These are phyloP conservation scores for Neocrepidodera transversa DNA, from an alignment of 2,888 invertebrate genomes.

Conservation along the genomic window DNA sequence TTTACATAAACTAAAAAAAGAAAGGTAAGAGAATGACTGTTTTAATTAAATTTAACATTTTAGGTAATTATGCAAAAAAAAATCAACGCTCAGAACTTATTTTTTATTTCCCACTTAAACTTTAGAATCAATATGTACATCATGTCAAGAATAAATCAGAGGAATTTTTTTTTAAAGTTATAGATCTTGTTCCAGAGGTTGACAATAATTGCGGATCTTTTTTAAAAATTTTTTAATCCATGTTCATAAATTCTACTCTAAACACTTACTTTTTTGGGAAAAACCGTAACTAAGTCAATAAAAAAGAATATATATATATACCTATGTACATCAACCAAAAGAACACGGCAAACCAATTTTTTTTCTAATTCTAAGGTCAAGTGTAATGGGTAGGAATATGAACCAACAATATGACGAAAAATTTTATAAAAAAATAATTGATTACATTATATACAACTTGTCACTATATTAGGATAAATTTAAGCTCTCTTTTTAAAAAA, in stretches of 20 bases:
- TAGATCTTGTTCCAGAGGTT: conserved; percentile 18
- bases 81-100: neutral
- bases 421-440: conserved; percentile 6
- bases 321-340: conserved; percentile 35
- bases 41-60: too few relatives aligned
- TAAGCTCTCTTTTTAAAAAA: neutral
- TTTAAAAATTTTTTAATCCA: conserved; percentile 14
- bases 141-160: conserved; percentile 11
- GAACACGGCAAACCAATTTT: conserved; percentile 30
- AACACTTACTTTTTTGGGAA: conserved; percentile 22
- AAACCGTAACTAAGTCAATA: conserved; percentile 12
- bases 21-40: too few relatives aligned
- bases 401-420: conserved; percentile 9
- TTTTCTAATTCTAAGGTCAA: conserved; percentile 33
- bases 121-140: conserved; percentile 28
- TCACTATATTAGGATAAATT: neutral
- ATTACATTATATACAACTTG: conserved; percentile 23
- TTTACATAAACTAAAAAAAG: too few relatives aligned
- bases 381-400: conserved; percentile 30
- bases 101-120: conserved; percentile 26
- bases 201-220: conserved; percentile 18
- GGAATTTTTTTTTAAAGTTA: conserved; percentile 8
- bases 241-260: conserved; percentile 19
- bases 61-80: neutral
- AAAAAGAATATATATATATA: conserved; percentile 26